Percentiles rank a stretch among this genome's conserved stretches.
These are phyloP conservation scores for Apeltes quadracus DNA, from an alignment of 2,113 vertebrate genomes.

Conservation along the genomic window DNA sequence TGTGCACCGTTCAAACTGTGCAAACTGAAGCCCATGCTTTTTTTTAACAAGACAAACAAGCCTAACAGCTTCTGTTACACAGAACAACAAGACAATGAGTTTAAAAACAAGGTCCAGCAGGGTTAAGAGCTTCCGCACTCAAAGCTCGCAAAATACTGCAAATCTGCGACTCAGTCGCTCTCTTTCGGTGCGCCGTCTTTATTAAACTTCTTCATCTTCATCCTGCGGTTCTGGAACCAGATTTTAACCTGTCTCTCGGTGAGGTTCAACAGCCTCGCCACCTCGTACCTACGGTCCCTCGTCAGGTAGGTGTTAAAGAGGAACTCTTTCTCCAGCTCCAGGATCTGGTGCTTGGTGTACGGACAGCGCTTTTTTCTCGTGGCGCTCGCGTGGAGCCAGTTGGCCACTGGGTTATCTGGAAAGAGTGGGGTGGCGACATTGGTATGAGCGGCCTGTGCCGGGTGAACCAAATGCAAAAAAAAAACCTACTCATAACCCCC, in stretches of 20 bases:
- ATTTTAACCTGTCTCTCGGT: slow-evolving; percentile 99
- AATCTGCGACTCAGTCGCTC: slow-evolving; percentile 76
- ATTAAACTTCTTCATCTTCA: slow-evolving; percentile 99
- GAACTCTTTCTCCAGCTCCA: slow-evolving; percentile 97
- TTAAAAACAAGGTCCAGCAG: slow-evolving; percentile 71
- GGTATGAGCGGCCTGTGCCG: slow-evolving; percentile 55
- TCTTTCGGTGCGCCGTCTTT: slow-evolving; percentile 91
- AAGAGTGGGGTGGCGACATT: slow-evolving; percentile 64
- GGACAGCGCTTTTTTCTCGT: slow-evolving; percentile 96
- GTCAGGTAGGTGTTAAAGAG: slow-evolving; percentile 98
- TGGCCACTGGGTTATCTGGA: slow-evolving; percentile 93
- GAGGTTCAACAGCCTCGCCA: slow-evolving; percentile 91
- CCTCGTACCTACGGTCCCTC: slow-evolving; percentile 96
- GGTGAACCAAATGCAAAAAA: slow-evolving; percentile 20
- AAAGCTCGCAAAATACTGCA: slow-evolving; percentile 48
- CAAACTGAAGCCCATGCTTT: slow-evolving; percentile 55
- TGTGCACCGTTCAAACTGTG: slow-evolving; percentile 87
- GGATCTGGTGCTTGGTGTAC: slow-evolving; percentile 95
- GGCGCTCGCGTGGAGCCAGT: slow-evolving; percentile 97
- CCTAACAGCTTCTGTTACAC: slow-evolving; percentile 64
- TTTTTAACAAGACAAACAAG: slow-evolving; percentile 71
- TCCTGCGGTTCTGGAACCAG: slow-evolving; percentile 98
- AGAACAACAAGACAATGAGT: slow-evolving; percentile 69
- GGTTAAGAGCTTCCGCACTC: slow-evolving; percentile 47
- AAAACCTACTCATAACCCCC: slow-evolving; percentile 19